These are phyloP conservation scores for Drosophila guanche DNA, from an alignment of 1,140 invertebrate genomes.

Conservation along the genomic window DNA sequence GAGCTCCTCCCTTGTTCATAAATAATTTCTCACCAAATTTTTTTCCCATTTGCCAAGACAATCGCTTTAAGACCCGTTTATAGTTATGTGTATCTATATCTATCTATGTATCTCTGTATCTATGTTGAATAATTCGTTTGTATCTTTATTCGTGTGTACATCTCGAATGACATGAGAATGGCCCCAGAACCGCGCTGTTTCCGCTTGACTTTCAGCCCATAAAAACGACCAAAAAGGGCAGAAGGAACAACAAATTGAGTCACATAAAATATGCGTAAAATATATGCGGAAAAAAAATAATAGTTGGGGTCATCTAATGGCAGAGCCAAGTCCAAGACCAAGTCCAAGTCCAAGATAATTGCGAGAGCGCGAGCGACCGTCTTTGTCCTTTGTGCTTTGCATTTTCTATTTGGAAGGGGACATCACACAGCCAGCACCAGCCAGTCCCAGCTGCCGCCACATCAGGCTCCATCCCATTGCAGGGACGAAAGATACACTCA, in stretches of 20 bases:
- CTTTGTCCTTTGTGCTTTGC: conserved; percentile 65
- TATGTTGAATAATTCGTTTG: conserved; percentile 22
- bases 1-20: conserved; percentile 7
- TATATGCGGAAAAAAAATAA: conserved; percentile 56
- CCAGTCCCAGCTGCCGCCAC: conserved; percentile 6
- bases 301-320: conserved; percentile 78
- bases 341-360: conserved; percentile 72
- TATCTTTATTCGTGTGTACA: conserved; percentile 56
- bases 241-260: conserved; percentile 33
- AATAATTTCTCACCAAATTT: conserved; percentile 24
- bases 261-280: conserved; percentile 76
- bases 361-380: conserved; percentile 49
- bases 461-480: background rate
- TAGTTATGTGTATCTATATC: conserved; percentile 17
- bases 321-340: conserved; percentile 70
- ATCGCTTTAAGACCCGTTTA: conserved; percentile 30
- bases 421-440: conserved; percentile 11
- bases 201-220: conserved; percentile 40
- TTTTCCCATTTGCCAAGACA: conserved; percentile 14
- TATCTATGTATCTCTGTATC: conserved; percentile 9
- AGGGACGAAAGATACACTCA: conserved; percentile 58
- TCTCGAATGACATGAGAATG: conserved; percentile 40
- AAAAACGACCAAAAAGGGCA: conserved; percentile 41
- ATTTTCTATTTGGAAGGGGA: conserved; percentile 43
- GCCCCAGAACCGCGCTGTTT: conserved; percentile 14